phyloP scores from a whole-genome alignment of 2,888 invertebrate genomes.

The Sinopyrophorus schimmeli region DNA sequence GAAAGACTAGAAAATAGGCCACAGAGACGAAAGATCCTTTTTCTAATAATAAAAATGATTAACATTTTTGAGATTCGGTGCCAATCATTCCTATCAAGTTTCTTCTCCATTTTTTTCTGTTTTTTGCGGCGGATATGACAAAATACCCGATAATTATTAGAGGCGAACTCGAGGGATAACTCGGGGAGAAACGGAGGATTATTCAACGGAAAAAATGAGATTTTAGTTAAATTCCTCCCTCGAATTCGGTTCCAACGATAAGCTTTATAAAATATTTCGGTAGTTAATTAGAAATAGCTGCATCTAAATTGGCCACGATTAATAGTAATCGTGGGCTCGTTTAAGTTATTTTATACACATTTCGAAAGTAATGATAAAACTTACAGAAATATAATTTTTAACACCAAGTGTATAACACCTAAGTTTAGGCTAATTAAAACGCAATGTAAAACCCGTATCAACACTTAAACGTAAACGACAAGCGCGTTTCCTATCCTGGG shows the following conservation, averaged over 20 bases:
- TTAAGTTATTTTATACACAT: slow-evolving; percentile 27
- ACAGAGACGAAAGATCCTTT: too few species aligned
- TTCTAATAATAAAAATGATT: too few species aligned
- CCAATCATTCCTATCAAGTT: slow-evolving; percentile 17
- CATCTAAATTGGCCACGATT: slow-evolving; percentile 25
- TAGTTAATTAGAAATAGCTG: slow-evolving; percentile 25
- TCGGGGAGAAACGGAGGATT: slow-evolving; percentile 1
- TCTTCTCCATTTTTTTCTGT: too few species aligned
- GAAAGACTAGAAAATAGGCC: too few species aligned
- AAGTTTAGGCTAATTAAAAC: slow-evolving; percentile 35
- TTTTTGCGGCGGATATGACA: slow-evolving; percentile 18
- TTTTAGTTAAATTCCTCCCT: slow-evolving; percentile 20
- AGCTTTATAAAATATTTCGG: slow-evolving; percentile 16
- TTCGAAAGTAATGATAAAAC: slow-evolving; percentile 26
- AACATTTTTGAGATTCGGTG: slow-evolving; percentile 15
- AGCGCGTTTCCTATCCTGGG: slow-evolving; percentile 49
- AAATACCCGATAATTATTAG: slow-evolving; percentile 22
- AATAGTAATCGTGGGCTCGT: slow-evolving; percentile 24
- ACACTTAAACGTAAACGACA: slow-evolving; percentile 51
- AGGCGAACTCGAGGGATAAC: slow-evolving; percentile 17
- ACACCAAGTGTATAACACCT: slow-evolving; percentile 33
- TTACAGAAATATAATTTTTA: slow-evolving; percentile 31
- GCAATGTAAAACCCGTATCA: slow-evolving; percentile 52
- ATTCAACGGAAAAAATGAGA: slow-evolving; percentile 17
- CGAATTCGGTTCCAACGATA: slow-evolving; percentile 22